Evolutionary conservation across 2,797 vertebrate genomes (phyloP).

Genomic region (Jordanella pulchra): DNA sequence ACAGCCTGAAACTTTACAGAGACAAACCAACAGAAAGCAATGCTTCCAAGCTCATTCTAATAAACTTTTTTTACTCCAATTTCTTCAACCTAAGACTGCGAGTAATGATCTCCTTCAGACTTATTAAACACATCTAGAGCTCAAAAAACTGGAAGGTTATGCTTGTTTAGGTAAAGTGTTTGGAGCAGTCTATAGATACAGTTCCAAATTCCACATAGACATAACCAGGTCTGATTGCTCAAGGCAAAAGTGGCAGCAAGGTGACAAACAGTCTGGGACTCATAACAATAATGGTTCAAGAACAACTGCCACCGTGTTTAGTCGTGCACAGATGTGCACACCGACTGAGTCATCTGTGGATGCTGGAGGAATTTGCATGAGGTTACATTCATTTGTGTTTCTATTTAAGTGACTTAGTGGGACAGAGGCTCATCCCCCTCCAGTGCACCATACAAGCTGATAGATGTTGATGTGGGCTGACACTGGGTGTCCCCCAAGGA

Average conservation of each 20-base stretch:
- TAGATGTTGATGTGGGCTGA: slow-evolving; percentile 85
- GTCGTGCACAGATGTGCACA: slow-evolving; percentile 37
- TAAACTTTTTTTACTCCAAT: slow-evolving; percentile 58
- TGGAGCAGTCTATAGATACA: slow-evolving; percentile 33
- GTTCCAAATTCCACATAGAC: slow-evolving; percentile 53
- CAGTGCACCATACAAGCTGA: slow-evolving; percentile 78
- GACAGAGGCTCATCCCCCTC: slow-evolving; percentile 64
- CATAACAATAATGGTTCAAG: slow-evolving; percentile 33
- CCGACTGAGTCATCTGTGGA: no score
- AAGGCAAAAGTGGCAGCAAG: slow-evolving; percentile 28
- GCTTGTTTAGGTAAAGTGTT: slow-evolving; percentile 41
- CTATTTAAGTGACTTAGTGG: slow-evolving; percentile 70
- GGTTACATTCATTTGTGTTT: slow-evolving; percentile 33
- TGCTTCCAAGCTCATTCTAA: slow-evolving; percentile 45
- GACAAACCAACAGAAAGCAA: slow-evolving; percentile 51
- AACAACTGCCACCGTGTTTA: slow-evolving; percentile 19
- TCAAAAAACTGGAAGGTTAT: slow-evolving; percentile 52
- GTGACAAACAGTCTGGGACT: slow-evolving; percentile 47
- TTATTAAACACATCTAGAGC: slow-evolving; percentile 56
- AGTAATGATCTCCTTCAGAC: slow-evolving; percentile 47
- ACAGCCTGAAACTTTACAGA: slow-evolving; percentile 65
- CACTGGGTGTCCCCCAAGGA: slow-evolving; percentile 81
- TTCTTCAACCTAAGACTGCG: slow-evolving; percentile 33
- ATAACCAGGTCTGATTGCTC: slow-evolving; percentile 44
- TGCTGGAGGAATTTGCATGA: slow-evolving; percentile 22